These are phyloP conservation scores for Lycodopsis pacificus DNA, from an alignment of 2,797 vertebrate genomes.

Conservation along the genomic window DNA sequence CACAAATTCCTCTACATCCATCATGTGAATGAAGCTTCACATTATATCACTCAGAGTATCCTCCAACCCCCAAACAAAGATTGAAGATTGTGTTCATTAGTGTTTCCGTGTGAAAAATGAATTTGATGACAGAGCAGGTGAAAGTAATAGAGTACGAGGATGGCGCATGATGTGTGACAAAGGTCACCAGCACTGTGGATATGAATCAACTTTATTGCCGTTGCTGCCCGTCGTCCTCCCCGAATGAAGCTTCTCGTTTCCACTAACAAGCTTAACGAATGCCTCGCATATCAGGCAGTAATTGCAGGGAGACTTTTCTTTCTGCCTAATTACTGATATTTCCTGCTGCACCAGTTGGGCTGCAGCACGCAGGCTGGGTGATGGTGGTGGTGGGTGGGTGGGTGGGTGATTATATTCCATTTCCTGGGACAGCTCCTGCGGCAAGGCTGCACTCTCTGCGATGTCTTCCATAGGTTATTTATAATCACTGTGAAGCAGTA, in stretches of 20 bases:
- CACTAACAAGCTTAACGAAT: conserved; percentile 78
- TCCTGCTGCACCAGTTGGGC: conserved; percentile 65
- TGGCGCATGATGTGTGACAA: conserved; percentile 25
- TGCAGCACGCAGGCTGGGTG: conserved; percentile 32
- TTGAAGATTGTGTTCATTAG: background rate
- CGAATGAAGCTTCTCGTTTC: conserved; percentile 68
- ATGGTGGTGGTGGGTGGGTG: background rate
- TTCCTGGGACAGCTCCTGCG: conserved; percentile 68
- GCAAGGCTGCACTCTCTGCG: conserved; percentile 59
- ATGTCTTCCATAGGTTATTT: conserved; percentile 71
- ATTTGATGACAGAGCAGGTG: conserved; percentile 18
- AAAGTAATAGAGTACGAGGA: conserved; percentile 23
- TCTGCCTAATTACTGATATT: conserved; percentile 77
- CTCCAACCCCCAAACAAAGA: background rate
- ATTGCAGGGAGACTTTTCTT: conserved; percentile 70
- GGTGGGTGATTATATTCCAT: conserved; percentile 67
- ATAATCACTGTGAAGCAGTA: conserved; percentile 58
- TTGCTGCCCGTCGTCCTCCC: conserved; percentile 42
- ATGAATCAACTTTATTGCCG: conserved; percentile 60
- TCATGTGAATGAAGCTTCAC: background rate
- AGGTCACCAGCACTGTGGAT: conserved; percentile 49
- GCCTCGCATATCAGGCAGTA: conserved; percentile 70
- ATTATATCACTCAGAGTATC: background rate
- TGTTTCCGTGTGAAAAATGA: background rate
- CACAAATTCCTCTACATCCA: background rate